Evolutionary conservation across 2,113 vertebrate genomes (phyloP).

Genomic region (Chrysochloris asiatica): DNA sequence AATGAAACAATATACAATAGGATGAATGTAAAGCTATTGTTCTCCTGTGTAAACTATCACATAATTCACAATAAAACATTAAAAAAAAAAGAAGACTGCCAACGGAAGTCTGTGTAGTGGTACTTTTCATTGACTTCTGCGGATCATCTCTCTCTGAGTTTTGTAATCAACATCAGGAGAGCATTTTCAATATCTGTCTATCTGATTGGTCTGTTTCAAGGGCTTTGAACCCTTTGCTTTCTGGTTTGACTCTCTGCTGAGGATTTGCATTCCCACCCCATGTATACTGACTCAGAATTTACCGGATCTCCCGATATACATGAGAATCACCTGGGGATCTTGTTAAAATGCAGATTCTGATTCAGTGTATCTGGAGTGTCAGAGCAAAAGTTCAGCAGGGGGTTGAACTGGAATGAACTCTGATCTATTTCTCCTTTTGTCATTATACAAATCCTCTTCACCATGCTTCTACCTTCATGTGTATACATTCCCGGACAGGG

Average conservation of each 20-base stretch:
- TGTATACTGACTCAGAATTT: not conserved
- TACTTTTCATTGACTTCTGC: not conserved
- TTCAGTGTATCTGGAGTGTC: not conserved
- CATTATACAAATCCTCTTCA: not conserved
- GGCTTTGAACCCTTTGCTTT: not conserved
- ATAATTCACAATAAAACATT: too few relatives aligned
- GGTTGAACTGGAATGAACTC: not conserved
- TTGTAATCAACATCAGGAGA: not conserved
- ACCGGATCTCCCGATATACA: too few relatives aligned
- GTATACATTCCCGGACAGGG: not conserved
- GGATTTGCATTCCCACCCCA: not conserved
- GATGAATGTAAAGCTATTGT: too few relatives aligned
- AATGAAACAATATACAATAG: too few relatives aligned
- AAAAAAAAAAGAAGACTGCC: not conserved
- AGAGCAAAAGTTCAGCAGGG: not conserved
- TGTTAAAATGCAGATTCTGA: too few relatives aligned
- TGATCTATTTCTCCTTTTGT: conserved; percentile 31
- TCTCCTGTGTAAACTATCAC: too few relatives aligned
- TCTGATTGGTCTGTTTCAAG: conserved; percentile 9
- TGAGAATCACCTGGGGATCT: too few relatives aligned
- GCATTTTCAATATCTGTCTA: not conserved
- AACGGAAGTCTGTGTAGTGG: not conserved
- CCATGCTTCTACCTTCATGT: not conserved
- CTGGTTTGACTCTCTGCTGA: not conserved
- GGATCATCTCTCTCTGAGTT: not conserved